Evolutionary conservation across 1,140 invertebrate species (phyloP).

Genomic region (Sycobia sp.): DNA sequence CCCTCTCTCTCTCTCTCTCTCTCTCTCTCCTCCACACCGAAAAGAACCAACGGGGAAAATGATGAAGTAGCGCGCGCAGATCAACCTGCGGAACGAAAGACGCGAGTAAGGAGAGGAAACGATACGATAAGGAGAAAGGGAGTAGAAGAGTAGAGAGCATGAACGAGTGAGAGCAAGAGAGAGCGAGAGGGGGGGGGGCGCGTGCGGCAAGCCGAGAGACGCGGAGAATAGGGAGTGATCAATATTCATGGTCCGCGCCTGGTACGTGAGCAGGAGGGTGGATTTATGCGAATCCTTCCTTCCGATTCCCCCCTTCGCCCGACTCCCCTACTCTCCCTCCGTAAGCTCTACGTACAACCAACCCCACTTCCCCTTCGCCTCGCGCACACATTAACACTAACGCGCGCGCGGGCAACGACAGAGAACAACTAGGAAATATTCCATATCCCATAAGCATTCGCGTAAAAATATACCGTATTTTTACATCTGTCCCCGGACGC

Average conservation of each 20-base stretch:
- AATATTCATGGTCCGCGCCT: slow-evolving; percentile 59
- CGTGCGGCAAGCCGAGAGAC: slow-evolving; percentile 3
- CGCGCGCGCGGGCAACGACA: neutral
- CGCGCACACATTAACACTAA: neutral
- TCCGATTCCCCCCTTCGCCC: slow-evolving; percentile 48
- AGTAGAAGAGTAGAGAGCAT: too few relatives aligned
- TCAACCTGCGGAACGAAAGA: slow-evolving; percentile 11
- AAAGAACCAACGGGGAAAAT: neutral
- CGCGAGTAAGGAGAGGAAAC: slow-evolving; percentile 11
- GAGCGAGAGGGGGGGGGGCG: too few relatives aligned
- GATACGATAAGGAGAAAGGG: slow-evolving; percentile 37
- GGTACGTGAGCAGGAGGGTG: slow-evolving; percentile 46
- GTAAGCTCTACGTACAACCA: slow-evolving; percentile 32
- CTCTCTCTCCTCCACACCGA: too few relatives aligned
- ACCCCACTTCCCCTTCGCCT: slow-evolving; percentile 45
- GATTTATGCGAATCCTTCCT: slow-evolving; percentile 60
- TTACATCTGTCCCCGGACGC: too few relatives aligned
- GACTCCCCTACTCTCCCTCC: too few relatives aligned
- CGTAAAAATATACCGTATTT: too few relatives aligned
- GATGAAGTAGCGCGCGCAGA: neutral
- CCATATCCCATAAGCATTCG: too few relatives aligned
- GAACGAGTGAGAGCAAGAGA: too few relatives aligned
- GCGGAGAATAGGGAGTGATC: slow-evolving; percentile 54
- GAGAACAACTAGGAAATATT: too few relatives aligned
- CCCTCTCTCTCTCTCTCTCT: too few relatives aligned